Conservation (phyloP, 2,888 invertebrate species). For the Heliconius charithonia region DNA sequence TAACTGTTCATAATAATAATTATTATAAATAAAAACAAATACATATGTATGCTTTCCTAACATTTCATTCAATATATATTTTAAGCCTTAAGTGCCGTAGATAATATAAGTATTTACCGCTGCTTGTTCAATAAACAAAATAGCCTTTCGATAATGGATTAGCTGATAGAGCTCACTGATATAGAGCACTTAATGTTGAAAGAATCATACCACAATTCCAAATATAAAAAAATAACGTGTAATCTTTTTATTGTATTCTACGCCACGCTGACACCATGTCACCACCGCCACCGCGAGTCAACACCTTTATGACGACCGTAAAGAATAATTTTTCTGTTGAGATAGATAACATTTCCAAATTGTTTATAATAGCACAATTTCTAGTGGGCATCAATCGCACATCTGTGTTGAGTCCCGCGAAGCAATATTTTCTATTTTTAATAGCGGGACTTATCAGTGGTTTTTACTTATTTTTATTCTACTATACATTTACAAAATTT, state of each 20-base stretch:
- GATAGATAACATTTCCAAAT: slow-evolving; percentile 35
- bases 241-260: background rate
- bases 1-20: no score
- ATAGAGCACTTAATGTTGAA: background rate
- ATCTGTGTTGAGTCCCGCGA: slow-evolving; percentile 39
- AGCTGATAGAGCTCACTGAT: background rate
- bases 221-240: background rate
- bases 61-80: background rate
- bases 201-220: background rate
- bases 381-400: slow-evolving; percentile 47
- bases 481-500: background rate
- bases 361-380: slow-evolving; percentile 40
- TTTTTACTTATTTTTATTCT: slow-evolving; percentile 23
- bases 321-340: slow-evolving; percentile 3
- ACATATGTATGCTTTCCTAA: background rate
- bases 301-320: slow-evolving; percentile 28
- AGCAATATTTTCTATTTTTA: slow-evolving; percentile 25
- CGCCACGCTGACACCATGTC: slow-evolving; percentile 26
- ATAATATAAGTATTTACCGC: background rate
- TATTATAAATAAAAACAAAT: no score
- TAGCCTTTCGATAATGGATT: background rate
- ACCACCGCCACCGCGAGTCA: slow-evolving; percentile 31
- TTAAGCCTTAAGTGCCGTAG: background rate
- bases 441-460: slow-evolving; percentile 25
- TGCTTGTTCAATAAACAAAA: background rate